Percentiles rank a stretch among this genome's conserved stretches.
Evolutionary conservation across 2,113 vertebrate genomes (phyloP).

Genomic region (Prunella fulvescens): DNA sequence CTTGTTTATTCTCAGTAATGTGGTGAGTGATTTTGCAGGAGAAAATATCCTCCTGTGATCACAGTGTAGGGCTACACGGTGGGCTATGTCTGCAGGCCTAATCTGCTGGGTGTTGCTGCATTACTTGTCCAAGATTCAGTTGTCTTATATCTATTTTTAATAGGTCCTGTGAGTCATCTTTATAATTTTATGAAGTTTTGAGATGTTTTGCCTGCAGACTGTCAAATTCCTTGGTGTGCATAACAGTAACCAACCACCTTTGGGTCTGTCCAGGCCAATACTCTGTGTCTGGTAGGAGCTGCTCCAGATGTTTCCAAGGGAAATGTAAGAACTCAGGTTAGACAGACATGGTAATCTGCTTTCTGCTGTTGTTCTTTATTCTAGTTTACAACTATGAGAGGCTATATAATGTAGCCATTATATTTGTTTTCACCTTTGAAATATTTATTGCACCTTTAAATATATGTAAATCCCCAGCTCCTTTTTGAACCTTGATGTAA

Average conservation of each 20-base stretch:
- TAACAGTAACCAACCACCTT: rapidly evolving
- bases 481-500: not conserved
- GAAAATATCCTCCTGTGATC: not conserved
- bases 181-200: not conserved
- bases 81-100: not conserved
- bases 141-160: not conserved
- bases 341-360: not conserved
- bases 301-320: not conserved
- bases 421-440: not conserved
- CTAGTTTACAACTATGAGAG: not conserved
- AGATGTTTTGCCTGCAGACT: not conserved
- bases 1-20: not conserved
- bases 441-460: not conserved
- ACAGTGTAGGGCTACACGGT: not conserved
- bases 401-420: not conserved
- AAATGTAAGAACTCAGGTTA: not conserved
- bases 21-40: not conserved
- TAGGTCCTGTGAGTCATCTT: not conserved
- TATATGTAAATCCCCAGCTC: not conserved
- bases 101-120: not conserved
- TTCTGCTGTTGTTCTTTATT: not conserved
- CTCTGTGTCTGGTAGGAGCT: not conserved
- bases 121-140: not conserved
- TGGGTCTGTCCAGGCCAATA: not conserved
- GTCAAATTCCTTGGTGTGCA: not conserved